Base-by-base conservation (phyloP, 2,113 vertebrate genomes). In the Orcinus orca region DNA sequence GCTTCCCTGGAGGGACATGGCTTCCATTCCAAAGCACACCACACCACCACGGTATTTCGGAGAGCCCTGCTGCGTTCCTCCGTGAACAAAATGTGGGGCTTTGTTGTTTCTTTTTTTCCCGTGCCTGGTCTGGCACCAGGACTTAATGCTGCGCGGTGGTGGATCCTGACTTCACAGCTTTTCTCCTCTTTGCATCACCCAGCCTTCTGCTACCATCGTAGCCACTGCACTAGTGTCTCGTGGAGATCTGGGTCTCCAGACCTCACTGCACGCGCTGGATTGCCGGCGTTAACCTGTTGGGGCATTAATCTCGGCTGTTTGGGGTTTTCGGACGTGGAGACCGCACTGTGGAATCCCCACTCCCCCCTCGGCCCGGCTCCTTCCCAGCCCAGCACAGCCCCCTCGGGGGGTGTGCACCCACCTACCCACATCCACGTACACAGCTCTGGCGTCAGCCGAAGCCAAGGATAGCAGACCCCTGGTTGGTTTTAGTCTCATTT, bases 101-200 rank as follows among this genome's bases (percentile, higher is more conserved):
- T 95, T 8, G 17, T 20, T 25, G 10, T 14, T 53, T 8, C 21
- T 41, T 95, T 85, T 96, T 97, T 97, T 97, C 96, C 97, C 50
- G 97, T 98, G 98, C 98, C 98, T 98, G 96, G 97, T 97, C 98
- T 98, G 98, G 98, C 96, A 97, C 95, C 98, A 97, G 98, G 93
- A 71, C 94, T 77, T 97, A 96, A 41, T 12, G 2, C 92, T 91
- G 38, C 73, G 95, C 95, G 89, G 90, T 65, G n/a, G 79, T n/a
- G 31, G 97, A 90, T 94, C 93, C 93, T 93, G 85, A 97, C 86
- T 77, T 96, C 96, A 79, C 93, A 47, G 97, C 63, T 77, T 96
- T 63, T 96, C 77, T 86, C 93, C 95, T 98, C 92, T 95, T 87
- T 1, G 58, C 15, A 0, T 20, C 23, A 91, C 97, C 95, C 98